A percentile compares a stretch with the other conserved stretches of the same genome.
phyloP scores from a whole-genome alignment of 2,888 invertebrate species.

The Cordilura impudica region DNA sequence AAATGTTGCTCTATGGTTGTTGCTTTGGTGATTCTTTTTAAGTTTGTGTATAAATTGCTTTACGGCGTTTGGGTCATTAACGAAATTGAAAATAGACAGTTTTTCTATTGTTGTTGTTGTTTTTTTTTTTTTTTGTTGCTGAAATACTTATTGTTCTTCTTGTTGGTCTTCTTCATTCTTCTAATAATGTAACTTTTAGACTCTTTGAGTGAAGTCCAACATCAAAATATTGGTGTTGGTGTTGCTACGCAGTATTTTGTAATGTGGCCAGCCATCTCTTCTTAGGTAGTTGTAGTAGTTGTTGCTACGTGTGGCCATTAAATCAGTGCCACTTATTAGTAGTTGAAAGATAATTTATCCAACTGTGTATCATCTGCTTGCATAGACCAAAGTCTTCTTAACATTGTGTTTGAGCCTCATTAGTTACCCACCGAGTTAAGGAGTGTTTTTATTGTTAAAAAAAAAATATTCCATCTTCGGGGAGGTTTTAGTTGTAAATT shows the following conservation, averaged over 20 bases:
- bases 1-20: conserved; percentile 41
- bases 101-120: conserved; percentile 60
- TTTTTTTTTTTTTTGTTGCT: neutral
- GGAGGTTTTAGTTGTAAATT: conserved; percentile 41
- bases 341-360: conserved; percentile 64
- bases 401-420: conserved; percentile 53
- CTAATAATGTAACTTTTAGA: conserved; percentile 47
- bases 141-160: conserved; percentile 34
- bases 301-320: conserved; percentile 72
- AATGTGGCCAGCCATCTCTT: conserved; percentile 12
- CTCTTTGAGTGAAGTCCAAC: conserved; percentile 26
- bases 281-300: conserved; percentile 62
- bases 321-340: conserved; percentile 69
- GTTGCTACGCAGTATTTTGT: conserved; percentile 46
- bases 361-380: conserved; percentile 41
- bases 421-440: conserved; percentile 54
- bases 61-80: conserved; percentile 76
- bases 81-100: conserved; percentile 74
- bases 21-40: conserved; percentile 41
- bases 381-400: neutral
- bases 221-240: conserved; percentile 19
- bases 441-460: conserved; percentile 23
- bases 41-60: conserved; percentile 72
- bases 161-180: conserved; percentile 30
- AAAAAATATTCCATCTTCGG: neutral